A percentile compares a stretch with the other conserved stretches of the same genome.
Evolutionary conservation across 2,113 vertebrate species (phyloP).

Genomic region (Lontra canadensis): DNA sequence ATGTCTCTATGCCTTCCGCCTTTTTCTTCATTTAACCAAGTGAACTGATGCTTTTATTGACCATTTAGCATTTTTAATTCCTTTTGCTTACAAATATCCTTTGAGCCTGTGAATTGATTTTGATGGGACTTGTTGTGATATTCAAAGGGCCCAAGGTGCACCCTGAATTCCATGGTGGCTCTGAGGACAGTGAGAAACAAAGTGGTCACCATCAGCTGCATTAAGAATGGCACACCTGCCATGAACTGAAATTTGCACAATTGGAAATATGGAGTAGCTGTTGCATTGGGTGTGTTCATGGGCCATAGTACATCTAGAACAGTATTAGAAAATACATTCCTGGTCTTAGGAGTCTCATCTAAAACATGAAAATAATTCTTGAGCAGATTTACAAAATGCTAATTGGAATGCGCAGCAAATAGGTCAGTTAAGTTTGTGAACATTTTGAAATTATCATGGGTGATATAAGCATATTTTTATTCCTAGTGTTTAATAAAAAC

Average conservation of each 20-base stretch:
- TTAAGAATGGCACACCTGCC: not conserved
- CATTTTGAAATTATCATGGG: constrained; percentile 47
- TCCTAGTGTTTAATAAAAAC: constrained; percentile 64
- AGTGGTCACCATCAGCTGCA: not conserved
- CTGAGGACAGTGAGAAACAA: constrained; percentile 28
- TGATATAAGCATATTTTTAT: constrained; percentile 59
- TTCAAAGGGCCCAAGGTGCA: not conserved
- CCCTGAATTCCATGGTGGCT: not conserved
- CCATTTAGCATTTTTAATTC: not conserved
- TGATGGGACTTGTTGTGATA: not conserved
- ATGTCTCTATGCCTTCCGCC: not conserved
- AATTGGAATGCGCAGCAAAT: constrained; percentile 19
- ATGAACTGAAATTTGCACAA: not conserved
- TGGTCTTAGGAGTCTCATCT: not conserved
- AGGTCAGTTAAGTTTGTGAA: constrained; percentile 40
- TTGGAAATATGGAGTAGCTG: not conserved
- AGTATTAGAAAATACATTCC: not conserved
- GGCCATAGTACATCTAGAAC: not conserved
- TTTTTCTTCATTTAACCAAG: constrained; percentile 3
- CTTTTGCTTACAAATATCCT: not conserved
- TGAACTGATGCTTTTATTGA: constrained; percentile 28
- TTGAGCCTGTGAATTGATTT: not conserved
- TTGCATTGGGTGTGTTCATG: not conserved
- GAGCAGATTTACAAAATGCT: constrained; percentile 28
- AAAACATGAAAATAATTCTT: constrained; percentile 45